phyloP scores from a whole-genome alignment of 1,140 invertebrate genomes.

The Heliconius hewitsoni region DNA sequence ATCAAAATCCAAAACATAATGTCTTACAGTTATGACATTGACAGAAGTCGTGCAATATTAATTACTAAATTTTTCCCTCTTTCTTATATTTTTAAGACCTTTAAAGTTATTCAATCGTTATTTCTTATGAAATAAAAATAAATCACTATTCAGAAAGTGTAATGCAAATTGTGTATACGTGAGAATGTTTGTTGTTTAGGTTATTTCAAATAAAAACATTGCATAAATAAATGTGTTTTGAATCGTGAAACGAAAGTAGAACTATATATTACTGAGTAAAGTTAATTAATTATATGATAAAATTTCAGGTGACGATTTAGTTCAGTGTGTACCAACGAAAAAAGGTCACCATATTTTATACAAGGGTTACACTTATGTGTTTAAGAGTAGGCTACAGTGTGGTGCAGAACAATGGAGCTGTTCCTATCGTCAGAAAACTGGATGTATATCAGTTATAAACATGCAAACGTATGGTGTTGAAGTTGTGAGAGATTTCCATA shows the following conservation, averaged over 20 bases:
- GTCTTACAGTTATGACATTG: conserved; percentile 16
- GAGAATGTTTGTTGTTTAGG: conserved; percentile 10
- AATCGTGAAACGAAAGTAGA: conserved; percentile 1
- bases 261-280: background rate
- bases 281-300: conserved; percentile 39
- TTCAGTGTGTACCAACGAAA: conserved; percentile 73
- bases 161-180: background rate
- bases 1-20: background rate
- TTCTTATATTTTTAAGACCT: background rate
- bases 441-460: conserved; percentile 74
- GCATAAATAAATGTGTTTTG: conserved; percentile 19
- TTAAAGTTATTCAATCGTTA: background rate
- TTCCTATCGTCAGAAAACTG: conserved; percentile 72
- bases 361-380: conserved; percentile 73
- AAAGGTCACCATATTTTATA: conserved; percentile 73
- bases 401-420: conserved; percentile 75
- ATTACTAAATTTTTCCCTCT: conserved; percentile 19
- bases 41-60: conserved; percentile 22
- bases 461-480: conserved; percentile 72
- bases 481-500: conserved; percentile 73
- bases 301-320: conserved; percentile 71
- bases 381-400: conserved; percentile 71
- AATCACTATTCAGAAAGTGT: background rate
- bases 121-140: background rate
- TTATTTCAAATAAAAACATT: conserved; percentile 29